Evolutionary conservation across 2,888 invertebrate genomes (phyloP), one percentile per base, ranked within the genome.

Genomic region (Conus canariensis): DNA sequence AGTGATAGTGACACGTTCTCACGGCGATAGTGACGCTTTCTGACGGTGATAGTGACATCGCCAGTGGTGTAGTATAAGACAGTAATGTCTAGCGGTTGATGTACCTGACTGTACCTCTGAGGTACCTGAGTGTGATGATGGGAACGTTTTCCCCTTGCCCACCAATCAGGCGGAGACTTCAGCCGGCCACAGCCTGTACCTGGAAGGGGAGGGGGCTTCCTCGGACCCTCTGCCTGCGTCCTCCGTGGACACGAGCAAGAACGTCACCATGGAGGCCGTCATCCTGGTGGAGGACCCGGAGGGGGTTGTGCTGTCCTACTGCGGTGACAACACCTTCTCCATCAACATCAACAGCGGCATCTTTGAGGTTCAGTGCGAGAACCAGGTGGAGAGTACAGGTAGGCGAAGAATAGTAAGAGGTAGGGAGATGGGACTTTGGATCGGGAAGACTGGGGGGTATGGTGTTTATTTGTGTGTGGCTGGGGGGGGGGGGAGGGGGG

Each of bases 301-400:
- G 60, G 85, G 85, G 5, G 16, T 14, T 19, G 85, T 85, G 59
- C 85, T 85, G 59, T 85, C 85, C 60, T 85, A 85, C 85, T 12
- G 56, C n/a, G 85, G 22, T 3, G 59, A 60, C 7, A 2, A n/a
- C n/a, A 60, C 59, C 59, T 85, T 85, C 85, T 59, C 85, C 85
- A 85, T 85, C 85, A 85, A 85, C 60, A 22, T 85, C 60, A 85
- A 85, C 85, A 56, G 12, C 58, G 56, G 22, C 22, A 60, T n/a
- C 59, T 85, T 85, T 60, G 85, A 85, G 85, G 85, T 85, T 12
- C 85, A 85, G 85, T 85, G 85, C 25, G 85, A 85, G n/a, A 60
- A 60, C 85, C 85, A 85, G 85, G 60, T 60, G 14, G 59, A 60
- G 60, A 60, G 25, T 22, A 85, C 85, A 60, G 85, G 85, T 85